phyloP scores from a whole-genome alignment of 2,797 vertebrate genomes.

The Rhinogobio ventralis region DNA sequence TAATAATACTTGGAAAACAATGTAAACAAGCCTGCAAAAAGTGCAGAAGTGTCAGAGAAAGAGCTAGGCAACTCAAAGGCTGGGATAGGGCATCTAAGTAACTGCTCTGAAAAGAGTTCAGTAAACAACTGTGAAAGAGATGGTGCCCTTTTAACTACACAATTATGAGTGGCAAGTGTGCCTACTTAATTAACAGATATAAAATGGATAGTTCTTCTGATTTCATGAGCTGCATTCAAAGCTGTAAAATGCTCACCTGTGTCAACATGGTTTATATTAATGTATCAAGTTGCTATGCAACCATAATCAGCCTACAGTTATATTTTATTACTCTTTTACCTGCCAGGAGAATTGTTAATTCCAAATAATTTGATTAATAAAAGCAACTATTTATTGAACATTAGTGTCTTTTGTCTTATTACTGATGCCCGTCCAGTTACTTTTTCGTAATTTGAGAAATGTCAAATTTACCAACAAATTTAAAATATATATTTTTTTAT shows the following conservation, averaged over 20 bases:
- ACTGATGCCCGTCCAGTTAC: too few relatives aligned
- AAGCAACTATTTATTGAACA: not conserved
- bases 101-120: slow-evolving; percentile 57
- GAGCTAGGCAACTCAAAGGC: slow-evolving; percentile 13
- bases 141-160: slow-evolving; percentile 17
- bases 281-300: not conserved
- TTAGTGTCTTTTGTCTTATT: not conserved
- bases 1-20: slow-evolving; percentile 20
- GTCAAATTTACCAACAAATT: not conserved
- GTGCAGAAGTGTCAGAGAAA: slow-evolving; percentile 48
- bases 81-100: not conserved
- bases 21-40: slow-evolving; percentile 56
- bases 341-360: not conserved
- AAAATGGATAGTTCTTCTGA: not conserved
- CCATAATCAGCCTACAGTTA: not conserved
- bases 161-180: not conserved
- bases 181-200: not conserved
- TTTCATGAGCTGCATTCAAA: not conserved
- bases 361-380: not conserved
- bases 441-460: not conserved
- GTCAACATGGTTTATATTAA: not conserved
- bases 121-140: slow-evolving; percentile 10
- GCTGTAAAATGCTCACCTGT: not conserved
- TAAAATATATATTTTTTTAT: too few relatives aligned
- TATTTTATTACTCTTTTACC: not conserved